phyloP scores from a whole-genome alignment of 2,113 vertebrate species.

The Rhinoderma darwinii region DNA sequence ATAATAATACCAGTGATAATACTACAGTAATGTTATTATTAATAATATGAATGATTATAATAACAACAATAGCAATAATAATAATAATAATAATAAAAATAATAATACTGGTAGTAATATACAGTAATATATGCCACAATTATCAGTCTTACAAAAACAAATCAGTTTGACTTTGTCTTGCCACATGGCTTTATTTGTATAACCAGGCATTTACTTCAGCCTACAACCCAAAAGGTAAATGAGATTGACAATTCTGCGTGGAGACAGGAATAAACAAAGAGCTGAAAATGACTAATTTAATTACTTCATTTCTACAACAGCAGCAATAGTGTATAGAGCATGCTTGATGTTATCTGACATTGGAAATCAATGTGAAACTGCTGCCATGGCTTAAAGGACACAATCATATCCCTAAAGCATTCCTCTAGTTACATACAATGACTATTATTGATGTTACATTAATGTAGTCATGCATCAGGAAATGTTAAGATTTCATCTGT shows the following conservation, averaged over 20 bases:
- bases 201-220: neutral
- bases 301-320: constrained; percentile 40
- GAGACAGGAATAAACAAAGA: constrained; percentile 33
- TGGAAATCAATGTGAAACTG: constrained; percentile 69
- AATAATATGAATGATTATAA: too few relatives aligned
- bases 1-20: neutral
- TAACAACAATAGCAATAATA: too few relatives aligned
- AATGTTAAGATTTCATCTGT: constrained; percentile 9
- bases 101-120: too few relatives aligned
- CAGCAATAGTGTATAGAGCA: constrained; percentile 25
- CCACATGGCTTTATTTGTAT: neutral
- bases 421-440: constrained; percentile 24
- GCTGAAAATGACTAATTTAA: constrained; percentile 35
- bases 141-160: neutral
- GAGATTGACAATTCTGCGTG: constrained; percentile 1
- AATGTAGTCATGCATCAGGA: constrained; percentile 42
- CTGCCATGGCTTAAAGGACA: constrained; percentile 42
- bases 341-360: constrained; percentile 46
- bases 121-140: neutral
- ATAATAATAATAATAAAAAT: too few relatives aligned
- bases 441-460: constrained; percentile 18
- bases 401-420: constrained; percentile 30
- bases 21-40: too few relatives aligned
- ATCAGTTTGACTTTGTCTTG: neutral
- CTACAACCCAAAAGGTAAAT: constrained; percentile 22